phyloP scores from a whole-genome alignment of 2,888 invertebrate species.

The Drosophila recens region DNA sequence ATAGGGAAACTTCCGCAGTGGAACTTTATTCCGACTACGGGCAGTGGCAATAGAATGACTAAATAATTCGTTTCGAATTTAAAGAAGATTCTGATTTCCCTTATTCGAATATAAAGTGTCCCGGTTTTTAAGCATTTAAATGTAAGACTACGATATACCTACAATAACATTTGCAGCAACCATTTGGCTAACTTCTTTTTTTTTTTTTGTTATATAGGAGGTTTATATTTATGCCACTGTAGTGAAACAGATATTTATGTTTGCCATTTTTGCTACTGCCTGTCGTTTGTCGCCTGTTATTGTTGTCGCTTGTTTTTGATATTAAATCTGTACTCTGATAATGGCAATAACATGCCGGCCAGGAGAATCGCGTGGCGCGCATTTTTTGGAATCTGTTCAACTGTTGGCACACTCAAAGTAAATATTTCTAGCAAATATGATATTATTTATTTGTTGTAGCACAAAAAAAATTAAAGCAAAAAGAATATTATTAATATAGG shows the following conservation, averaged over 20 bases:
- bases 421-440: neutral
- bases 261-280: neutral
- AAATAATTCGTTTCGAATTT: slow-evolving; percentile 55
- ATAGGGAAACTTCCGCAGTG: slow-evolving; percentile 61
- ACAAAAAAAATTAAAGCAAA: neutral
- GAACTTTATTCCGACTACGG: slow-evolving; percentile 26
- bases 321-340: neutral
- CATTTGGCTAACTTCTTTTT: neutral
- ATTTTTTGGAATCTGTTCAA: neutral
- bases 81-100: slow-evolving; percentile 6
- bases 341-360: neutral
- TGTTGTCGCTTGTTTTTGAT: neutral
- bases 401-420: neutral
- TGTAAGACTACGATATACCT: too few relatives aligned
- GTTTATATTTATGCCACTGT: neutral
- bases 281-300: neutral
- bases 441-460: neutral
- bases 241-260: neutral
- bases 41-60: slow-evolving; percentile 45
- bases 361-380: neutral
- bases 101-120: neutral
- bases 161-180: neutral
- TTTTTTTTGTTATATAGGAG: neutral
- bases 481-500: too few relatives aligned
- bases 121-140: neutral